Base-by-base conservation (phyloP, 2,797 vertebrate genomes). In the Tadarida brasiliensis region DNA sequence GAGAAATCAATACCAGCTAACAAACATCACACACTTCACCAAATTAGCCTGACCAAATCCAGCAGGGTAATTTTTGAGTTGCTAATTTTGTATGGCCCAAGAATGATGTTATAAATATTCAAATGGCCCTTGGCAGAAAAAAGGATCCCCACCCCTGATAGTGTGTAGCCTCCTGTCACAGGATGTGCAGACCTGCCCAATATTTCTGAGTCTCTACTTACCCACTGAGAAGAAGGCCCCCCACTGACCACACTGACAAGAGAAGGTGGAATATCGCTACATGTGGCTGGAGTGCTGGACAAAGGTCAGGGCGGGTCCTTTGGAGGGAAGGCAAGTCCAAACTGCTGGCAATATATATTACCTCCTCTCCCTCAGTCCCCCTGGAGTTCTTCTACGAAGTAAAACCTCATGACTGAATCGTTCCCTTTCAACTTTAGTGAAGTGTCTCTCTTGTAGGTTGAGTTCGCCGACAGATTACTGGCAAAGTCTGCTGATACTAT, bases 401-500 rank as follows among this genome's bases (percentile, higher is more conserved):
- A 30, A 47, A 77, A 12, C 24, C 24, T 92, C 30, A 11, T 3
- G 9, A 49, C 17, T 84, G 80, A n/a, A 33, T 68, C 4, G 7
- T 24, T 84, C 35, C 26, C 30, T 77, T 57, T 87, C 35, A 73
- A 57, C 28, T 61, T 68, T 56, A 65, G 22, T 33, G 71, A 63
- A 59, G 17, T 5, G 10, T 11, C 20, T 91, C 16, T 49, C 65
- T 35, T 85, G 35, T 6, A 30, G 44, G 30, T n/a, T 54, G 24
- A 73, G 49, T 67, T 47, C 4, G 9, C 63, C 30, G 44, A 56
- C 11, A 81, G 71, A 74, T 76, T 49, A 51, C 54, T 88, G 51
- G 47, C 35, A 87, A 61, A 80, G n/a, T 57, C 11, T 81, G 35
- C 73, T 71, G 59, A 24, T 63, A 67, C 28, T 91, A 65, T 84